Evolutionary conservation across 2,888 invertebrate species (phyloP).

Genomic region (Tipula lateralis): DNA sequence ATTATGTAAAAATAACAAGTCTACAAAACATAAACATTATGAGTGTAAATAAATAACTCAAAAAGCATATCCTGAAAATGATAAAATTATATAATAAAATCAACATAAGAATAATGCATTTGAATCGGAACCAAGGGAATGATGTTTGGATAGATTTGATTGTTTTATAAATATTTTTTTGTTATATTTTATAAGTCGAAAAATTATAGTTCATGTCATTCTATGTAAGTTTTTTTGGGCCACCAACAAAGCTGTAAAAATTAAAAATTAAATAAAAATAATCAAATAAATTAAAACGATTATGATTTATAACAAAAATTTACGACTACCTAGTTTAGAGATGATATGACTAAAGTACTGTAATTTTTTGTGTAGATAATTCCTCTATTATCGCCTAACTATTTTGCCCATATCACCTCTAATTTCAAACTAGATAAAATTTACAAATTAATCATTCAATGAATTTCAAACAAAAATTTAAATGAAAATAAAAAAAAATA

Average conservation of each 20-base stretch:
- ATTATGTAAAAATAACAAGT: background rate
- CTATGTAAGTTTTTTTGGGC: background rate
- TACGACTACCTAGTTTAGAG: background rate
- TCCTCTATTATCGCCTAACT: background rate
- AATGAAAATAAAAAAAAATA: background rate
- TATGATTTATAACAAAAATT: background rate
- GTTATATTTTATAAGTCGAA: background rate
- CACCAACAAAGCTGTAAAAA: slow-evolving; percentile 28
- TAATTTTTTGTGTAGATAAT: background rate
- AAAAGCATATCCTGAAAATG: background rate
- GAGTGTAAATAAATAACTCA: background rate
- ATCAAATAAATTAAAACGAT: slow-evolving; percentile 2
- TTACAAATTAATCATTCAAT: slow-evolving; percentile 4
- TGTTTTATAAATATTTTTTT: background rate
- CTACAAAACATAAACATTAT: background rate
- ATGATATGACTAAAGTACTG: background rate
- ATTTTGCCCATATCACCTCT: background rate
- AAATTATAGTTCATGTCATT: background rate
- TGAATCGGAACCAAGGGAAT: background rate
- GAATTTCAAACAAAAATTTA: background rate
- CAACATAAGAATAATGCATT: background rate
- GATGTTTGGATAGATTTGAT: background rate
- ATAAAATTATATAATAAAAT: background rate
- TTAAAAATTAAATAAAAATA: background rate
- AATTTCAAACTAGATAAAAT: background rate